A percentile compares a stretch with the other conserved stretches of the same genome.
phyloP scores from a whole-genome alignment of 2,888 invertebrate genomes.

The Ariolimax columbianus region DNA sequence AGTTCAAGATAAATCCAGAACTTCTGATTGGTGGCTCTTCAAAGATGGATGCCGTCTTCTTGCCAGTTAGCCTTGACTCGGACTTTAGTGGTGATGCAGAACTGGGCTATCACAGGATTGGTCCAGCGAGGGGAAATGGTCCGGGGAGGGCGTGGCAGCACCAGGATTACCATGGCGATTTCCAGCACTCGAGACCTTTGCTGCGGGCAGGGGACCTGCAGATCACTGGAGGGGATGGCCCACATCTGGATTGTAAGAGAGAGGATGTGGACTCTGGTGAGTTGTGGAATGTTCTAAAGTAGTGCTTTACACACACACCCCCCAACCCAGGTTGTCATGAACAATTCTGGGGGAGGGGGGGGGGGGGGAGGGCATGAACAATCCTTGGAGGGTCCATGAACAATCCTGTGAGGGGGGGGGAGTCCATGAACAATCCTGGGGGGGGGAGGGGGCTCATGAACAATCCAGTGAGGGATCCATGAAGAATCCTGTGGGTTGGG shows the following conservation, averaged over 20 bases:
- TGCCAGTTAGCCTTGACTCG: conserved; percentile 56
- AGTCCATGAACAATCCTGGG: too few species aligned
- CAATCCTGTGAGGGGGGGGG: too few species aligned
- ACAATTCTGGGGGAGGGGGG: too few species aligned
- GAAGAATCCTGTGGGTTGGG: too few species aligned
- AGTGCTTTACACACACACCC: too few species aligned
- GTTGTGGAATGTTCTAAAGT: background rate
- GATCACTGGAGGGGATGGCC: background rate
- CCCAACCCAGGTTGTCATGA: too few species aligned
- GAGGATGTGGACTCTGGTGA: background rate
- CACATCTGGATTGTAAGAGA: background rate
- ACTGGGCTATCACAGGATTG: conserved; percentile 17
- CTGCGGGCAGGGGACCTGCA: background rate
- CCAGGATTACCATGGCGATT: background rate
- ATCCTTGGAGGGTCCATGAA: too few species aligned
- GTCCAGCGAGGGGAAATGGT: too few species aligned
- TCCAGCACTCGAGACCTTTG: background rate
- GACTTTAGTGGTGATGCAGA: background rate
- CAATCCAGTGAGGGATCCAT: too few species aligned
- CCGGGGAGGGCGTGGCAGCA: conserved; percentile 6
- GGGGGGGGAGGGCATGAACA: too few species aligned
- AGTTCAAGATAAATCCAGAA: conserved; percentile 58
- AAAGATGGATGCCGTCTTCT: conserved; percentile 69
- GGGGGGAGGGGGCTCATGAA: too few species aligned
- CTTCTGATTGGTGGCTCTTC: conserved; percentile 67